These are phyloP conservation scores for Listronotus bonariensis DNA, from an alignment of 1,140 invertebrate species.

Conservation along the genomic window DNA sequence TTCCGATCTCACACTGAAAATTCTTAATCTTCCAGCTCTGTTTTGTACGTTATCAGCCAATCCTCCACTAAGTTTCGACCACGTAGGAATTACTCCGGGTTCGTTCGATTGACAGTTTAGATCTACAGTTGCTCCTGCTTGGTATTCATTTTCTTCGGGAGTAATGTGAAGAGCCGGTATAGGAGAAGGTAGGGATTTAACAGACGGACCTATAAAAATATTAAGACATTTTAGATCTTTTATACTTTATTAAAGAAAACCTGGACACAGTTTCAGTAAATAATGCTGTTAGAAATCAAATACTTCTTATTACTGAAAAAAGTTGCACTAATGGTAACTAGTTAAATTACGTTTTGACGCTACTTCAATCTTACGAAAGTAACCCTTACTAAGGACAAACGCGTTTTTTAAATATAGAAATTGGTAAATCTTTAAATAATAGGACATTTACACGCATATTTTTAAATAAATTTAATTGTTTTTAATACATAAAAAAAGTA, in stretches of 20 bases:
- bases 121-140: slow-evolving; percentile 74
- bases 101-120: slow-evolving; percentile 72
- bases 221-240: not conserved
- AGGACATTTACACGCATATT: too few species aligned
- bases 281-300: too few species aligned
- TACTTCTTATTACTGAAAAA: too few species aligned
- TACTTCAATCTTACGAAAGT: too few species aligned
- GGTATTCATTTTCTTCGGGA: slow-evolving; percentile 55
- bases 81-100: slow-evolving; percentile 59
- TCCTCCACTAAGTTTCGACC: slow-evolving; percentile 62
- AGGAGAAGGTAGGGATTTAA: slow-evolving; percentile 23
- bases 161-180: slow-evolving; percentile 50
- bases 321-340: too few species aligned
- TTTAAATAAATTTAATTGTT: too few species aligned
- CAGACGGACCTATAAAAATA: slow-evolving; percentile 35
- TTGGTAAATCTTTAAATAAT: too few species aligned
- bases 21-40: slow-evolving; percentile 59
- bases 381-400: too few species aligned
- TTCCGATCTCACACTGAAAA: slow-evolving; percentile 55
- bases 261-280: not conserved
- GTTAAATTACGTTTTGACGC: too few species aligned
- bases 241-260: too few species aligned
- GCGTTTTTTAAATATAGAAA: too few species aligned
- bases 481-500: too few species aligned
- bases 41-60: slow-evolving; percentile 62